These are phyloP conservation scores for Morbakka virulenta DNA, from an alignment of 30 jellyfish, hydroid and myxozoan species.

Conservation along the genomic window DNA sequence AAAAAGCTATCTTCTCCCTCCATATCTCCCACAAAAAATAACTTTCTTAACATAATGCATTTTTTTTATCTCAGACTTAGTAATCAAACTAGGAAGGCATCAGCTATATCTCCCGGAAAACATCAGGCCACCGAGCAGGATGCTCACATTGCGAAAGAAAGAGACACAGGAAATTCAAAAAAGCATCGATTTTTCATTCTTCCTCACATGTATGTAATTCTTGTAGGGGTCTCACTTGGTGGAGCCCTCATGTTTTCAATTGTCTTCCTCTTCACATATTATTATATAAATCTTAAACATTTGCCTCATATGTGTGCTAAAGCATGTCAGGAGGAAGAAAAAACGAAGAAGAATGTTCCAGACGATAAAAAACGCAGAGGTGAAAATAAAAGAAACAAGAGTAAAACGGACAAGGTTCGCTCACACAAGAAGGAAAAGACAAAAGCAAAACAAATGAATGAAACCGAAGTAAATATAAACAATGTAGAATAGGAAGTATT, in stretches of 20 bases:
- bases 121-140: not conserved
- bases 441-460: not conserved
- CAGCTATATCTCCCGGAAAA: not conserved
- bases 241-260: conserved; percentile 95
- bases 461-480: not conserved
- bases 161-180: not conserved
- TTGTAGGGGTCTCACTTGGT: conserved; percentile 90
- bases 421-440: not conserved
- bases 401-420: not conserved
- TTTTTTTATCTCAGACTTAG: not conserved
- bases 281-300: conserved; percentile 53
- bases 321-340: not conserved
- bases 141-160: not conserved
- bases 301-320: not conserved
- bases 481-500: too few species aligned
- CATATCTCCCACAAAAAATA: too few species aligned
- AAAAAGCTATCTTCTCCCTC: too few species aligned
- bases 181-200: conserved; percentile 37
- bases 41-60: too few species aligned
- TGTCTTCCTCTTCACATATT: conserved; percentile 72
- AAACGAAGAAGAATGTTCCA: not conserved
- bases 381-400: not conserved
- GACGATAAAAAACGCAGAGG: not conserved
- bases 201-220: conserved; percentile 93
- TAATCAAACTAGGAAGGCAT: not conserved